A percentile compares a stretch with the other conserved stretches of the same genome.
phyloP scores from a whole-genome alignment of 2,797 vertebrate species.

The Mormyrus proboscirostris region DNA sequence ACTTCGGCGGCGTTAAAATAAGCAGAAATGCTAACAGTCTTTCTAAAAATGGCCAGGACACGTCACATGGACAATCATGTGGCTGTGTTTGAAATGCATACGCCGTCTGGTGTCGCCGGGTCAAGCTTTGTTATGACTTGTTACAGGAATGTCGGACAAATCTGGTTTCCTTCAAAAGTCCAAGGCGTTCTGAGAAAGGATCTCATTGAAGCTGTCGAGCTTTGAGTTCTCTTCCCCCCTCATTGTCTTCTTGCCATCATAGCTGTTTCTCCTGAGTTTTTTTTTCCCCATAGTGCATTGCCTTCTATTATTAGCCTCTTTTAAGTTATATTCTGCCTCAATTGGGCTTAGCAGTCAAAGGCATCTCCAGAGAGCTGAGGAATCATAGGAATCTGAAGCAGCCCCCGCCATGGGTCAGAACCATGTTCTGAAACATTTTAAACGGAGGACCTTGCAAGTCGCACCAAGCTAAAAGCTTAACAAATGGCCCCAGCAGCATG shows the following conservation, averaged over 20 bases:
- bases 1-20: neutral
- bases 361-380: neutral
- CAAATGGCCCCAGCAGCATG: neutral
- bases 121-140: neutral
- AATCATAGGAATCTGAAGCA: neutral
- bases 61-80: neutral
- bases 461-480: neutral
- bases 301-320: neutral
- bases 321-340: neutral
- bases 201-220: neutral
- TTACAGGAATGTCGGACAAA: neutral
- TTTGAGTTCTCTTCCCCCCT: neutral
- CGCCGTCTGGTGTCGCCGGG: neutral
- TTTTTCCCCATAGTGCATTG: neutral
- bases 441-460: neutral
- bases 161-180: constrained; percentile 12
- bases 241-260: neutral
- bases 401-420: neutral
- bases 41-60: neutral
- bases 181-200: neutral
- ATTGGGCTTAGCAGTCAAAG: neutral
- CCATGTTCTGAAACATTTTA: neutral
- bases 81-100: neutral
- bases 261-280: neutral
- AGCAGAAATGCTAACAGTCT: neutral